These are phyloP conservation scores for Charanyca ferruginea DNA, from an alignment of 2,888 invertebrate genomes.

Conservation along the genomic window DNA sequence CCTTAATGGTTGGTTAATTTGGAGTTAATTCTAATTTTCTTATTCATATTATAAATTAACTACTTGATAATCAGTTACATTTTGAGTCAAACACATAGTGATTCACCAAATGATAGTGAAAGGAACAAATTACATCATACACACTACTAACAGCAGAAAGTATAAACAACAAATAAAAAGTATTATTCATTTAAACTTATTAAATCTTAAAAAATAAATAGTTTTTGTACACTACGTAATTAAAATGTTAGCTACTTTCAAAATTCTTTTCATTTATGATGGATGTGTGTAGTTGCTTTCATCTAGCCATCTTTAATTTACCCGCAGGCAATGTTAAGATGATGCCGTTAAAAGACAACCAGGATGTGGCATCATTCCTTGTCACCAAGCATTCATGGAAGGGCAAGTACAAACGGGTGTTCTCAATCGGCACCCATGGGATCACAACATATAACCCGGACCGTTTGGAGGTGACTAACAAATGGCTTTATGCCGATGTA, in stretches of 20 bases:
- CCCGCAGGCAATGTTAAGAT: constrained; percentile 92
- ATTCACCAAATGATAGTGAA: constrained; percentile 44
- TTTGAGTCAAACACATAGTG: constrained; percentile 18
- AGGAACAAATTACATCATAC: constrained; percentile 39
- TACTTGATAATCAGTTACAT: background rate
- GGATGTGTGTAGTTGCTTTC: constrained; percentile 9
- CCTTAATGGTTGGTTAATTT: background rate
- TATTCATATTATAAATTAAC: background rate
- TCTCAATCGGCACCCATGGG: constrained; percentile 98
- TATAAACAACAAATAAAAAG: constrained; percentile 13
- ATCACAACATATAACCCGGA: constrained; percentile 98
- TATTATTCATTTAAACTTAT: background rate
- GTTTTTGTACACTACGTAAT: background rate
- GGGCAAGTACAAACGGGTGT: constrained; percentile 99
- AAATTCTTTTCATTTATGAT: constrained; percentile 13
- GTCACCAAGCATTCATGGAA: constrained; percentile 99
- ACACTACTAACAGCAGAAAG: constrained; percentile 1
- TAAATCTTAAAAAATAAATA: background rate
- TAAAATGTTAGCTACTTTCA: constrained; percentile 2
- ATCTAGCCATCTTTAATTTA: constrained; percentile 7
- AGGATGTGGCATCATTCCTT: constrained; percentile 98
- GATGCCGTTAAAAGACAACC: constrained; percentile 97
- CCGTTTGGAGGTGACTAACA: constrained; percentile 94
- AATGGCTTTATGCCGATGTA: constrained; percentile 96
- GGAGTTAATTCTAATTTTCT: background rate